Evolutionary conservation across 2,113 vertebrate genomes (phyloP).

Genomic region (Mesembrinibis cayennensis): DNA sequence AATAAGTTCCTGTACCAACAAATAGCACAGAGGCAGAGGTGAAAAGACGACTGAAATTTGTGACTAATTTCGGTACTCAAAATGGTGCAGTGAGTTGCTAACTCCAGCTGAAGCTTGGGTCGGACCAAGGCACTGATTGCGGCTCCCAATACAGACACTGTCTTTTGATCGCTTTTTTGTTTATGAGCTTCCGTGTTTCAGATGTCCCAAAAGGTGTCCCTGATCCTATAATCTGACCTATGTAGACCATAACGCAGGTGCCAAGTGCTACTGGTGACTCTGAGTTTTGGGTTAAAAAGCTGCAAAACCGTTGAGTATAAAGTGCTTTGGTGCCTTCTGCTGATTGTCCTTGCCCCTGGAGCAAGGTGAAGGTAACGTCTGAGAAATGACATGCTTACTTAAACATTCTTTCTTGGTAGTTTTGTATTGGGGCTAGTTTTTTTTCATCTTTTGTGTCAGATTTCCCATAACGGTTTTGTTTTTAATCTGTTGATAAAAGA

Average conservation of each 20-base stretch:
- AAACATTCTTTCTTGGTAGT: neutral
- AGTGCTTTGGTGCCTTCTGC: neutral
- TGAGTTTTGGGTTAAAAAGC: neutral
- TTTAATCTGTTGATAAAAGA: neutral
- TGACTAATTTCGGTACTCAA: neutral
- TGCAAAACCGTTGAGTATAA: neutral
- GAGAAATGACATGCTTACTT: neutral
- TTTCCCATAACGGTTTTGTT: neutral
- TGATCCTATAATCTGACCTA: neutral
- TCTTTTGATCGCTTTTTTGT: neutral
- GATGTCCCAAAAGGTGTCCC: neutral
- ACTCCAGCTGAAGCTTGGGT: neutral
- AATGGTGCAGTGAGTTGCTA: neutral
- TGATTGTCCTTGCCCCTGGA: neutral
- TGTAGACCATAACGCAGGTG: neutral
- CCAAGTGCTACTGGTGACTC: neutral
- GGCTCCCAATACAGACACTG: rapidly evolving
- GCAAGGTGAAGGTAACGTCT: neutral
- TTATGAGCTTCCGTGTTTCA: neutral
- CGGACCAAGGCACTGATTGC: neutral
- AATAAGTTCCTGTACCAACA: neutral
- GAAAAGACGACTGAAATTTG: neutral
- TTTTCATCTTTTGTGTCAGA: neutral
- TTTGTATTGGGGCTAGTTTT: neutral
- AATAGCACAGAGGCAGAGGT: neutral